phyloP scores from a whole-genome alignment of 2,888 invertebrate species.

The Stenotaenia linearis region DNA sequence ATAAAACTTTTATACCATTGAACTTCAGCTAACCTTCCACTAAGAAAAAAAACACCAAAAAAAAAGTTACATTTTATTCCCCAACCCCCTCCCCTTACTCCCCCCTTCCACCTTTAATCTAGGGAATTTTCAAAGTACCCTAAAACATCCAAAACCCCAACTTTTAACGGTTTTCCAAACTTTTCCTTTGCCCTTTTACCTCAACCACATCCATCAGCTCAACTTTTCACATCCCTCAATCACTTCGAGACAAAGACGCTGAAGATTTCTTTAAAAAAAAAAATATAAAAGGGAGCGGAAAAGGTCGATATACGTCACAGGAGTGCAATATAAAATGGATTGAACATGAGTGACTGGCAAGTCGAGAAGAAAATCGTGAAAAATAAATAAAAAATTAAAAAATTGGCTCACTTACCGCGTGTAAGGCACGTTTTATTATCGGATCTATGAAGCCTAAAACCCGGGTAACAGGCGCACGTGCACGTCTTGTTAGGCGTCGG shows the following conservation, averaged over 20 bases:
- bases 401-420: neutral
- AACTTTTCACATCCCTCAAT: neutral
- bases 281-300: no score
- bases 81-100: no score
- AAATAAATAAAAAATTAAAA: neutral
- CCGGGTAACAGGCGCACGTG: neutral
- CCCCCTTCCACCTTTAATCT: neutral
- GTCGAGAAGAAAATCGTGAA: neutral
- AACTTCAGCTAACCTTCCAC: no score
- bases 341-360: slow-evolving; percentile 3
- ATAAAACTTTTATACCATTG: no score
- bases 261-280: neutral
- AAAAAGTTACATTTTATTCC: no score
- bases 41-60: no score
- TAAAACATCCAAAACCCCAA: no score
- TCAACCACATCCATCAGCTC: neutral
- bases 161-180: neutral
- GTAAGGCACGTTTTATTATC: neutral
- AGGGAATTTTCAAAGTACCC: neutral
- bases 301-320: neutral
- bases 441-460: neutral
- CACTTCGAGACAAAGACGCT: neutral
- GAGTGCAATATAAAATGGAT: neutral
- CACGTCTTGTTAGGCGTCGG: neutral
- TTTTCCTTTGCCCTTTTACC: neutral